A percentile compares a stretch with the other conserved stretches of the same genome.
phyloP scores from a whole-genome alignment of 2,797 vertebrate species.

The Leptodactylus fallax region DNA sequence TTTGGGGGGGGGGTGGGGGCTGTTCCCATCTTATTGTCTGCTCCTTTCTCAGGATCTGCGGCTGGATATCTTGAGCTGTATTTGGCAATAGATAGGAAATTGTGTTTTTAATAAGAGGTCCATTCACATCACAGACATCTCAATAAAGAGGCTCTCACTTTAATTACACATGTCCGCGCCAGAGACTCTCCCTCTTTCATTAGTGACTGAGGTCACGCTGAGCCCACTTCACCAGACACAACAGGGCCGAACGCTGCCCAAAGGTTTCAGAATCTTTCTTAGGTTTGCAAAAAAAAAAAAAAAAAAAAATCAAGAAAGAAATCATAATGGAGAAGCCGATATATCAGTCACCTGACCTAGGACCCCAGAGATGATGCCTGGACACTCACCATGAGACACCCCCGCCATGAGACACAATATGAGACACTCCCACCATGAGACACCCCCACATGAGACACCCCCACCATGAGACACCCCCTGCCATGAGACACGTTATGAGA shows the following conservation, averaged over 20 bases:
- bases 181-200: constrained; percentile 71
- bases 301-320: constrained; percentile 30
- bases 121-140: constrained; percentile 73
- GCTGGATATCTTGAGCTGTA: constrained; percentile 65
- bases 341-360: not conserved
- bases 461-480: no score
- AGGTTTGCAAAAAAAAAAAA: constrained; percentile 43
- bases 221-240: constrained; percentile 70
- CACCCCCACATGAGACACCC: no score
- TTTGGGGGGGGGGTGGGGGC: constrained; percentile 1
- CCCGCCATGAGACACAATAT: no score
- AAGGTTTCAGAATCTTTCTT: constrained; percentile 66
- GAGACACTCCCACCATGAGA: no score
- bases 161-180: constrained; percentile 70
- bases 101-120: constrained; percentile 73
- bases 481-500: no score
- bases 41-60: constrained; percentile 65
- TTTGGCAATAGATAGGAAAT: constrained; percentile 70
- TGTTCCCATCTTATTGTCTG: constrained; percentile 65
- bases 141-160: constrained; percentile 70
- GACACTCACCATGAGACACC: no score
- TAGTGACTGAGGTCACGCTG: constrained; percentile 72
- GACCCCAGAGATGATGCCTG: no score
- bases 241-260: constrained; percentile 57
- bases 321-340: not conserved